Conservation (phyloP, 2,113 vertebrate species). For the Sorex araneus region DNA sequence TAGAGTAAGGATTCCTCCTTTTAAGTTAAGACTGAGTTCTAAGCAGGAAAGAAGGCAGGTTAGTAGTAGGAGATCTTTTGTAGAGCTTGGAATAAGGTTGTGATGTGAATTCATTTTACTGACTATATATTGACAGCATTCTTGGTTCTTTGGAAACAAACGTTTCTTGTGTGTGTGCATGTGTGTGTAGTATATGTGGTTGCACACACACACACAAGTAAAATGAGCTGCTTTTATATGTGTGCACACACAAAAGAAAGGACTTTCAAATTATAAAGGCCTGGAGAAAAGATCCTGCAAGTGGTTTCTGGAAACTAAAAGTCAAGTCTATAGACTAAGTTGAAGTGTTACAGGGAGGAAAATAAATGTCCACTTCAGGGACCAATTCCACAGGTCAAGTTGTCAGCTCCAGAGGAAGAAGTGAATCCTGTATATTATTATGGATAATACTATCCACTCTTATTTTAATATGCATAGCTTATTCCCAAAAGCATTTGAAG, state of each 20-base stretch:
- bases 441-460: conserved; percentile 32
- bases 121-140: conserved; percentile 29
- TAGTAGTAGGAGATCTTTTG: background rate
- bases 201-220: no score
- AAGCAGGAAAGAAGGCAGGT: conserved; percentile 1
- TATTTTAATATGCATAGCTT: conserved; percentile 63
- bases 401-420: conserved; percentile 38
- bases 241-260: background rate
- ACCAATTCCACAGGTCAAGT: background rate
- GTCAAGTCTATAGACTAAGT: background rate
- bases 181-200: no score
- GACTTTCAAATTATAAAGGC: conserved; percentile 15
- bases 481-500: conserved; percentile 56
- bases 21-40: conserved; percentile 16
- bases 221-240: no score
- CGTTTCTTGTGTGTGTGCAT: no score
- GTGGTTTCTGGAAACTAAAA: conserved; percentile 31
- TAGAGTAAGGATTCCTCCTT: background rate
- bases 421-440: conserved; percentile 51
- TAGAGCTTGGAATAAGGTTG: background rate
- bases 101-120: conserved; percentile 30
- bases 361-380: conserved; percentile 50
- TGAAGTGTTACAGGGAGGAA: conserved; percentile 29
- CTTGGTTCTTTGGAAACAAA: conserved; percentile 41
- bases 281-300: conserved; percentile 7